Conservation (phyloP, 2,797 vertebrate species). For the Scyliorhinus canicula region DNA sequence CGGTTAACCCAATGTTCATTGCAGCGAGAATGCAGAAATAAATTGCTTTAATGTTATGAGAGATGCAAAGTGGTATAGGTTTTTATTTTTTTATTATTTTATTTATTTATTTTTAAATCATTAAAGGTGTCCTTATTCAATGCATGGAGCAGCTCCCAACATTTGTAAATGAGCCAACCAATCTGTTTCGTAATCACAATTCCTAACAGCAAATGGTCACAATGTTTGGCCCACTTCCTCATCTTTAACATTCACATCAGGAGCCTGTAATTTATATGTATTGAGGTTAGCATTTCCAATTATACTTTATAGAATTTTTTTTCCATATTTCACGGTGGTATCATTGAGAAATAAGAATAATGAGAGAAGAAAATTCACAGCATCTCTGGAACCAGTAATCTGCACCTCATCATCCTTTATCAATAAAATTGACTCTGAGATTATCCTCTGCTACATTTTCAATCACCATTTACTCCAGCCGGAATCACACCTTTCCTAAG, state of each 20-base stretch:
- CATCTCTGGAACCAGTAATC: background rate
- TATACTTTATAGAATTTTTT: background rate
- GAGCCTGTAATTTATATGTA: background rate
- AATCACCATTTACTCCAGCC: slow-evolving; percentile 45
- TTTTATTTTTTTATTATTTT: no score
- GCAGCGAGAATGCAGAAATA: no score
- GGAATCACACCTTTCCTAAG: slow-evolving; percentile 70
- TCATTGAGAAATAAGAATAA: background rate
- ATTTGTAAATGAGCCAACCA: background rate
- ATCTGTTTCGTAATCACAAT: background rate
- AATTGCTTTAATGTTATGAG: no score
- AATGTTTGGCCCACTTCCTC: background rate
- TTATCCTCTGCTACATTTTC: background rate
- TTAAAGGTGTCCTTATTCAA: background rate
- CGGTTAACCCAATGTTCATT: no score
- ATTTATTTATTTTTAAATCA: no score
- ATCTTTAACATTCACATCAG: background rate
- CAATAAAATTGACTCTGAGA: background rate
- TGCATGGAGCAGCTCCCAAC: background rate
- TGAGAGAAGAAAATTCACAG: no score
- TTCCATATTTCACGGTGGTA: background rate
- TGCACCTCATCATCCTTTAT: background rate
- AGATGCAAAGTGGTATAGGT: no score
- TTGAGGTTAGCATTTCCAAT: background rate
- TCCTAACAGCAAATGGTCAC: background rate